A percentile compares a stretch with the other conserved stretches of the same genome.
Evolutionary conservation across 1,140 invertebrate genomes (phyloP).

Genomic region (Heliconius melpomene): DNA sequence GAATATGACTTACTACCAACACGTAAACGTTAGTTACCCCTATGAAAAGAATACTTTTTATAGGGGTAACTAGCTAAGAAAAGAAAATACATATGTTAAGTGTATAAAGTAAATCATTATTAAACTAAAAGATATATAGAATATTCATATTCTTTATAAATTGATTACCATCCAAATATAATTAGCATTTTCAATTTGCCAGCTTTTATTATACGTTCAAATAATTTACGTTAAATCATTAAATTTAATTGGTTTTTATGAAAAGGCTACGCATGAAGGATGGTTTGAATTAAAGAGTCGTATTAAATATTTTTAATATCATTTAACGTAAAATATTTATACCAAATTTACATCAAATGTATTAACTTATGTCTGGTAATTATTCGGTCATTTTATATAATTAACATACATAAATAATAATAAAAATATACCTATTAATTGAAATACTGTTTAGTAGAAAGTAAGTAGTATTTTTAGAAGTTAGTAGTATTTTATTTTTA

Average conservation of each 20-base stretch:
- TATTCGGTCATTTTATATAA: too few relatives aligned
- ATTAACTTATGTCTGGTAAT: too few relatives aligned
- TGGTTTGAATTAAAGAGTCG: slow-evolving; percentile 21
- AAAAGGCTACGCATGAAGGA: slow-evolving; percentile 12
- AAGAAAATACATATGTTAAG: too few relatives aligned
- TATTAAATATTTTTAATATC: background rate
- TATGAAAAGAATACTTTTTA: background rate
- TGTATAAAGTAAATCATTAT: background rate
- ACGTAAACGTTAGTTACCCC: too few relatives aligned
- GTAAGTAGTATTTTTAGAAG: too few relatives aligned
- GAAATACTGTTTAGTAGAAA: too few relatives aligned
- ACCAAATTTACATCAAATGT: too few relatives aligned
- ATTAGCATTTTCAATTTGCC: slow-evolving; percentile 35
- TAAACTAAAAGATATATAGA: background rate
- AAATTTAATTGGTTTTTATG: slow-evolving; percentile 27
- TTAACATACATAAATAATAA: too few relatives aligned
- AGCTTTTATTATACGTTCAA: slow-evolving; percentile 29
- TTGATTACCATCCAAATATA: slow-evolving; percentile 37
- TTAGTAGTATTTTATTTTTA: too few relatives aligned
- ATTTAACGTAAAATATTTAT: background rate
- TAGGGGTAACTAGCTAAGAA: too few relatives aligned
- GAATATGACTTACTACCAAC: too few relatives aligned
- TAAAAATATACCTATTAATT: too few relatives aligned
- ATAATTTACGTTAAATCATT: slow-evolving; percentile 27
- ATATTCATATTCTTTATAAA: slow-evolving; percentile 22